Conservation (phyloP, 1,140 invertebrate genomes). For the Drosophila tristis region DNA sequence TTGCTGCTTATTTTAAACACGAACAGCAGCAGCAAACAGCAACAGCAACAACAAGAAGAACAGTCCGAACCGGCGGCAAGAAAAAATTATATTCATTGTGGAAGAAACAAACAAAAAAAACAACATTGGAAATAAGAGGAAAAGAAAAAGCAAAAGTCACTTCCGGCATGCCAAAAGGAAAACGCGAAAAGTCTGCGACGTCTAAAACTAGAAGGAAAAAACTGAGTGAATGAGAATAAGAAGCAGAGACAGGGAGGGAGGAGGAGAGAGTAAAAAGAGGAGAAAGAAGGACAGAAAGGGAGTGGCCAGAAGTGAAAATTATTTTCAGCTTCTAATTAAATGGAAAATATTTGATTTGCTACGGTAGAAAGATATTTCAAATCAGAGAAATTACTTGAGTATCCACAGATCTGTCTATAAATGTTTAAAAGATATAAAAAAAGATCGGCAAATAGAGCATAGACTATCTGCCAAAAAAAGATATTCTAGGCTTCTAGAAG, state of each 20-base stretch:
- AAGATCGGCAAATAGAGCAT: background rate
- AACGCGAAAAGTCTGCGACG: constrained; percentile 75
- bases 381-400: background rate
- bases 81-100: constrained; percentile 73
- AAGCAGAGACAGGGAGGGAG: constrained; percentile 1
- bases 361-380: too few relatives aligned
- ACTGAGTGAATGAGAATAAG: constrained; percentile 21
- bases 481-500: too few relatives aligned
- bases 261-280: background rate
- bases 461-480: too few relatives aligned
- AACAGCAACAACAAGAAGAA: constrained; percentile 31
- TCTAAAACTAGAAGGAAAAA: background rate
- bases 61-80: constrained; percentile 54
- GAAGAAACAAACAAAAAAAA: constrained; percentile 25
- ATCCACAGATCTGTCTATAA: background rate
- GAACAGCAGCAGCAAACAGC: constrained; percentile 48
- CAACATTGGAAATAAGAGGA: constrained; percentile 23
- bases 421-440: background rate
- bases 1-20: constrained; percentile 80
- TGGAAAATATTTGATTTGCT: constrained; percentile 24
- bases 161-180: constrained; percentile 74
- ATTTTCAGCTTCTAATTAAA: constrained; percentile 53
- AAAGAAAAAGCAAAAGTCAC: constrained; percentile 79
- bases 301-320: constrained; percentile 17
- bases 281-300: constrained; percentile 2